Conservation (phyloP, 2,888 invertebrate genomes). For the Minunthozetes semirufus region DNA sequence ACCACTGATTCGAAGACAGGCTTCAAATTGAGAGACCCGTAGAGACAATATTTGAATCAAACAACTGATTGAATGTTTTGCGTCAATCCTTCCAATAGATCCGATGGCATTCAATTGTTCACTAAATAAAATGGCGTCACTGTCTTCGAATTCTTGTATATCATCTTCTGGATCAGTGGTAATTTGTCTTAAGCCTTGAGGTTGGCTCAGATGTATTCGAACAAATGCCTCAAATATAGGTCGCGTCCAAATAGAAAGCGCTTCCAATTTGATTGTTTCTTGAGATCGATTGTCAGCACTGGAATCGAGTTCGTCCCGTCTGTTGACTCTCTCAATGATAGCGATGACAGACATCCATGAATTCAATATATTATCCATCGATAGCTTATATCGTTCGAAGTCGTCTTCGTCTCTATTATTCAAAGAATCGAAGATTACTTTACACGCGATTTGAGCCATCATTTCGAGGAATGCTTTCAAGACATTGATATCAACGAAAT, state of each 20-base stretch:
- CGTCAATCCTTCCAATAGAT: conserved; percentile 30
- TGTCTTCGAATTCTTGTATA: conserved; percentile 60
- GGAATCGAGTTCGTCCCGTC: conserved; percentile 39
- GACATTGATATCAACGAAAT: conserved; percentile 14
- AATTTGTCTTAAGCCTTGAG: conserved; percentile 52
- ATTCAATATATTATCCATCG: conserved; percentile 62
- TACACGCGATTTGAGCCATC: conserved; percentile 35
- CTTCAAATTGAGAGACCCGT: conserved; percentile 34
- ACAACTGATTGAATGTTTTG: conserved; percentile 19
- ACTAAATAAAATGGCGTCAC: conserved; percentile 59
- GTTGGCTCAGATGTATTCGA: conserved; percentile 70
- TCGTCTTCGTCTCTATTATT: conserved; percentile 35
- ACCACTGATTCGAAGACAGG: conserved; percentile 36
- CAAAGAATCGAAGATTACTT: conserved; percentile 34
- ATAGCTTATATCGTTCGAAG: conserved; percentile 58
- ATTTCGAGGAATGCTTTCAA: conserved; percentile 25
- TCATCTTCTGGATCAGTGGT: conserved; percentile 50
- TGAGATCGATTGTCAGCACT: conserved; percentile 44
- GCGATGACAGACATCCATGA: conserved; percentile 59
- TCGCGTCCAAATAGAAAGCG: conserved; percentile 45
- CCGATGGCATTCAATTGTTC: conserved; percentile 70
- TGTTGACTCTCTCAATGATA: conserved; percentile 35
- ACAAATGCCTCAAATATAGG: conserved; percentile 70
- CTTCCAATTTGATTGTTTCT: conserved; percentile 44
- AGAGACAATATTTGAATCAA: conserved; percentile 33